phyloP scores from a whole-genome alignment of 2,797 vertebrate species.

The Pteropus rufus region DNA sequence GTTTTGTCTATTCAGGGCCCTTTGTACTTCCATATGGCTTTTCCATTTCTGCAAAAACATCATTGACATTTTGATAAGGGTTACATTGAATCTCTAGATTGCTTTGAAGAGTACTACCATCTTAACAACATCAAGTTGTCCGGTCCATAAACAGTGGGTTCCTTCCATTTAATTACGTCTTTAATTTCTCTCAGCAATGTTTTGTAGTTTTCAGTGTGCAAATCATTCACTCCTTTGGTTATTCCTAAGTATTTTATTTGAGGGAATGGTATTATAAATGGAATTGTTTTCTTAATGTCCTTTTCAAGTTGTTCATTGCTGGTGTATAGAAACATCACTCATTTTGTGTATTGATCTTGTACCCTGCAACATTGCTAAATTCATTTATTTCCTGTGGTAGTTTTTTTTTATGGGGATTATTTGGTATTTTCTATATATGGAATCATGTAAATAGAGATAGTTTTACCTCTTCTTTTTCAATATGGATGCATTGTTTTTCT shows the following conservation, averaged over 20 bases:
- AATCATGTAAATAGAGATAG: background rate
- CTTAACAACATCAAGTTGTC: too few species aligned
- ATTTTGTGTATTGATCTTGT: background rate
- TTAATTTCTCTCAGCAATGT: background rate
- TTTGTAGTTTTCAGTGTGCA: background rate
- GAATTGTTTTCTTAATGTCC: background rate
- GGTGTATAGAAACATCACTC: background rate
- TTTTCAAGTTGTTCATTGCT: background rate
- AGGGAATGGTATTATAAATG: background rate
- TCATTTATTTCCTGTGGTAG: background rate
- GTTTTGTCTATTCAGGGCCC: background rate
- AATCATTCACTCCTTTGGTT: background rate
- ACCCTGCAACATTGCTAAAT: background rate
- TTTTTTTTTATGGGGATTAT: background rate
- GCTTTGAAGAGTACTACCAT: background rate
- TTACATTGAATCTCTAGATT: background rate
- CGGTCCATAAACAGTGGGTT: background rate
- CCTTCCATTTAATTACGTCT: background rate
- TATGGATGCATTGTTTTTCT: background rate
- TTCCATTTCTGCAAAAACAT: background rate
- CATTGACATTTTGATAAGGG: background rate
- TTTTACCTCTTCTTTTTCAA: background rate
- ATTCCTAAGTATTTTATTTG: background rate
- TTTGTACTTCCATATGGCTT: background rate
- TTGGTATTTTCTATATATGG: background rate